These are phyloP conservation scores for Acanthosoma haemorrhoidale DNA, from an alignment of 2,888 invertebrate species.

Conservation along the genomic window DNA sequence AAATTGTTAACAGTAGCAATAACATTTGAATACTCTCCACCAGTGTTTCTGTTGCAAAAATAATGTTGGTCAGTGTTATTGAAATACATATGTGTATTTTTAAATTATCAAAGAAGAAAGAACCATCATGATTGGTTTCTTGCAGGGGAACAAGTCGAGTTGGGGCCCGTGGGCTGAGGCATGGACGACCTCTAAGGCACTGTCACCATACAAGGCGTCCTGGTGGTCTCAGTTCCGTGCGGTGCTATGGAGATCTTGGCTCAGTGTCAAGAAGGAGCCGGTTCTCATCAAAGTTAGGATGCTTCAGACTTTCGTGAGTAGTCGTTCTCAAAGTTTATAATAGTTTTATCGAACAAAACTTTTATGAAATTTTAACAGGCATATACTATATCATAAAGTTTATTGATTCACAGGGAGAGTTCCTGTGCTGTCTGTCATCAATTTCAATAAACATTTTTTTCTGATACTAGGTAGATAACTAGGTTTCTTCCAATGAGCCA, in stretches of 20 bases:
- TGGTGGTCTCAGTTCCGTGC: conserved; percentile 86
- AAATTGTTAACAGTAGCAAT: too few relatives aligned
- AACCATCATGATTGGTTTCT: not conserved
- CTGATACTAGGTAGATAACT: too few relatives aligned
- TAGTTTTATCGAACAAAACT: too few relatives aligned
- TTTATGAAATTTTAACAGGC: too few relatives aligned
- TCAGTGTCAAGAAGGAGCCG: conserved; percentile 84
- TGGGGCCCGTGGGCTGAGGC: conserved; percentile 27
- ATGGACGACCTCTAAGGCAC: not conserved
- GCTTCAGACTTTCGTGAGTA: conserved; percentile 77
- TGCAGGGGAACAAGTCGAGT: conserved; percentile 1
- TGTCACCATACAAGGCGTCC: conserved; percentile 69
- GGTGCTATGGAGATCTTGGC: conserved; percentile 84
- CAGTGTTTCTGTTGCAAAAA: not conserved
- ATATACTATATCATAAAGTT: too few relatives aligned
- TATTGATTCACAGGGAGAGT: too few relatives aligned
- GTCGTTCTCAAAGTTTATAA: not conserved
- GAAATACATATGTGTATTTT: not conserved
- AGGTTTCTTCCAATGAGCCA: too few relatives aligned
- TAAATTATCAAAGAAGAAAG: too few relatives aligned
- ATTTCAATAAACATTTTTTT: too few relatives aligned
- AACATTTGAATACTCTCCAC: too few relatives aligned
- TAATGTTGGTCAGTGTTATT: not conserved
- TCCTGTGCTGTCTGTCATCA: too few relatives aligned
- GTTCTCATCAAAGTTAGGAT: conserved; percentile 82